Conservation (phyloP, 2,797 vertebrate genomes). For the Jordanella pulchra region DNA sequence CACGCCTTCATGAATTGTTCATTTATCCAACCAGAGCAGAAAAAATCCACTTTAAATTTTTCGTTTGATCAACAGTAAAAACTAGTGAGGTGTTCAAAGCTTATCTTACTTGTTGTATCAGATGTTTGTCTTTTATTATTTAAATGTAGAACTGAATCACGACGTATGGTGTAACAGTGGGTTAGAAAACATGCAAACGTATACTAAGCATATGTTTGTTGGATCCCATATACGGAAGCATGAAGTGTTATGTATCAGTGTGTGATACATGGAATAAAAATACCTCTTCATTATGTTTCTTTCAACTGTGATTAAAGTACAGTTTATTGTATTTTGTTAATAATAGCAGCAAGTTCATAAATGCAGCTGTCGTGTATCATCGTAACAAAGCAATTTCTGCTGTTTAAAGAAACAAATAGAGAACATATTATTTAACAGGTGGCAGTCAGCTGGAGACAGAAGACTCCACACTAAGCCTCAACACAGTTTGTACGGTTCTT, state of each 20-base stretch:
- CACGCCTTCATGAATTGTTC: no score
- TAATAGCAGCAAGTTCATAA: slow-evolving; percentile 19
- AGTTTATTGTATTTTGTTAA: slow-evolving; percentile 27
- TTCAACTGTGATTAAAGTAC: slow-evolving; percentile 30
- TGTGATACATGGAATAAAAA: slow-evolving; percentile 42
- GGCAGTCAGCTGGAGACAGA: slow-evolving; percentile 58
- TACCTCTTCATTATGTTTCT: slow-evolving; percentile 23
- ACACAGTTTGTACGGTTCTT: slow-evolving; percentile 11
- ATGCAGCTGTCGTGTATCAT: slow-evolving; percentile 54
- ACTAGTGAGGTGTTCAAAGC: no score
- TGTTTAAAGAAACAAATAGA: slow-evolving; percentile 52
- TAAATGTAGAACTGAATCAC: slow-evolving; percentile 74
- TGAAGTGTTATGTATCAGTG: not conserved
- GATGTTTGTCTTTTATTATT: slow-evolving; percentile 82
- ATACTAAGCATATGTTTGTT: slow-evolving; percentile 35
- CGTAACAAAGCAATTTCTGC: slow-evolving; percentile 36
- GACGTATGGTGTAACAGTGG: slow-evolving; percentile 76
- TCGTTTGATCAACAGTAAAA: not conserved
- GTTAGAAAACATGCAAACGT: slow-evolving; percentile 73
- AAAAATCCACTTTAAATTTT: not conserved
- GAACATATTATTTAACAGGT: slow-evolving; percentile 46
- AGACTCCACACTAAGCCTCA: slow-evolving; percentile 57
- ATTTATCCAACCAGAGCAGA: not conserved
- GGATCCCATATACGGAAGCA: slow-evolving; percentile 2
- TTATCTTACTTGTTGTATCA: slow-evolving; percentile 50